Percentiles rank a stretch among this genome's conserved stretches.
These are phyloP conservation scores for Lobophora halterata DNA, from an alignment of 2,888 invertebrate genomes.

Conservation along the genomic window DNA sequence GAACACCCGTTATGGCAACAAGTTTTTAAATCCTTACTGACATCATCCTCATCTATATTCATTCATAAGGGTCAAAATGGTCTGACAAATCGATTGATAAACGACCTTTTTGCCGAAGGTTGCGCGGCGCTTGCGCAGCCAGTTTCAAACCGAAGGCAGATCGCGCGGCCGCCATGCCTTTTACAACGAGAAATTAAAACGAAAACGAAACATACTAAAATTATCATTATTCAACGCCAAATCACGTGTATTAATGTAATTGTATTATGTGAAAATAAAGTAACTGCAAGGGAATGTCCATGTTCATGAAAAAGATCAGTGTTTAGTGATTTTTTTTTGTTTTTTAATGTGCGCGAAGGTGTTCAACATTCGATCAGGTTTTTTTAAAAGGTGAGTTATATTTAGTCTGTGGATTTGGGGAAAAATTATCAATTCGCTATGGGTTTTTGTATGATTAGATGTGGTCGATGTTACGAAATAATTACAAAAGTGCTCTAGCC, in stretches of 20 bases:
- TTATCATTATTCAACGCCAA: constrained; percentile 39
- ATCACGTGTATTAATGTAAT: constrained; percentile 35
- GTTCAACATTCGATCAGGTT: constrained; percentile 37
- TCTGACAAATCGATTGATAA: constrained; percentile 29
- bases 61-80: constrained; percentile 34
- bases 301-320: constrained; percentile 63
- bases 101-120: constrained; percentile 46
- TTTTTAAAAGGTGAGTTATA: constrained; percentile 45
- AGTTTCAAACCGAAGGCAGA: constrained; percentile 50
- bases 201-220: constrained; percentile 66
- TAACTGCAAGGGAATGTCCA: constrained; percentile 65
- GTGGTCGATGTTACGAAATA: constrained; percentile 17
- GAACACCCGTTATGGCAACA: constrained; percentile 51
- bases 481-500: constrained; percentile 13
- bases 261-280: constrained; percentile 33
- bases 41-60: constrained; percentile 47
- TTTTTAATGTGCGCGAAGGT: constrained; percentile 50
- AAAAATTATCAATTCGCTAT: constrained; percentile 1
- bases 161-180: constrained; percentile 73
- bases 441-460: constrained; percentile 18
- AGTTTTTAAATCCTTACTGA: constrained; percentile 56
- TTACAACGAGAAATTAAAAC: constrained; percentile 33
- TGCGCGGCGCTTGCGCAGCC: constrained; percentile 45
- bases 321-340: constrained; percentile 56
- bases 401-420: constrained; percentile 4